Conservation (phyloP, 2,888 invertebrate species). For the Laspeyria flexula region DNA sequence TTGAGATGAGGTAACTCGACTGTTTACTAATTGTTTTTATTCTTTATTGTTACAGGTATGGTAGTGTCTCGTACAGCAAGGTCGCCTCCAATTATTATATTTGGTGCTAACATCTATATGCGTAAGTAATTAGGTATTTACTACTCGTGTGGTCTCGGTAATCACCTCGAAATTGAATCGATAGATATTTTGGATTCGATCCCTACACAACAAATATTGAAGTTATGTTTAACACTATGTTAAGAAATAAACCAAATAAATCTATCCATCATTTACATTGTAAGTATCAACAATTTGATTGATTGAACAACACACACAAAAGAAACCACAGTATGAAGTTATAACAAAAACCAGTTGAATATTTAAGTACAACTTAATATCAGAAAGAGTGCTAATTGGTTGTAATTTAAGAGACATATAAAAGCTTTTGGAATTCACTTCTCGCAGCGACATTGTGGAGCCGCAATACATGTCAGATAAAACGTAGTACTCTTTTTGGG, state of each 20-base stretch:
- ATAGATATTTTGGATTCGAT: no score
- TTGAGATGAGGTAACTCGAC: conserved; percentile 66
- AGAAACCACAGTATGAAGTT: neutral
- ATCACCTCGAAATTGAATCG: no score
- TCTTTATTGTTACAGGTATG: conserved; percentile 79
- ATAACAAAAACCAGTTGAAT: conserved; percentile 11
- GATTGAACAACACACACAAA: no score
- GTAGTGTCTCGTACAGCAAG: conserved; percentile 54
- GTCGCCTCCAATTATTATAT: conserved; percentile 32
- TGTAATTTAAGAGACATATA: conserved; percentile 16
- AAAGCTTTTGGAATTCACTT: conserved; percentile 26
- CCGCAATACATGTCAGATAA: conserved; percentile 23
- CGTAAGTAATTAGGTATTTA: neutral
- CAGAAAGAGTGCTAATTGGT: conserved; percentile 18
- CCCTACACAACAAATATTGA: no score
- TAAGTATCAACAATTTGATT: no score
- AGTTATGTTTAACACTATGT: no score
- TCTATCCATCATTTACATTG: no score
- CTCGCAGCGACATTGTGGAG: conserved; percentile 18
- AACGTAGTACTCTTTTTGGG: conserved; percentile 21
- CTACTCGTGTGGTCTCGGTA: no score
- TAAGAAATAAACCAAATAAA: no score
- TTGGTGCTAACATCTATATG: conserved; percentile 6
- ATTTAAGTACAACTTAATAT: conserved; percentile 10
- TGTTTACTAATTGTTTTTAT: conserved; percentile 78